These are phyloP conservation scores for Cheilosia soror DNA, from an alignment of 2,888 invertebrate species.

Conservation along the genomic window DNA sequence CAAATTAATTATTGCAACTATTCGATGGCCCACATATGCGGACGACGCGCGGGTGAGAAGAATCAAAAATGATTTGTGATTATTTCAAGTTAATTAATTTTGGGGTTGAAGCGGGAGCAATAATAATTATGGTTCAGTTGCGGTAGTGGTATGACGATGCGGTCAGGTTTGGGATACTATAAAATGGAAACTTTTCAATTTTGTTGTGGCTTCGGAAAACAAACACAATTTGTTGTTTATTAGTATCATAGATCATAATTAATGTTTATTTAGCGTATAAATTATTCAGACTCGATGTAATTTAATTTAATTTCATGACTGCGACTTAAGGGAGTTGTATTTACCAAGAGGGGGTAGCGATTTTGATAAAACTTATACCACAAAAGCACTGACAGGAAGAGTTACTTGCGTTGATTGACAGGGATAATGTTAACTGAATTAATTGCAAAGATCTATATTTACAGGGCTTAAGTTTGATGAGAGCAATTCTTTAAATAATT, in stretches of 20 bases:
- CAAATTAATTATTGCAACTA: slow-evolving; percentile 70
- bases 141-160: background rate
- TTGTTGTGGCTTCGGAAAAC: slow-evolving; percentile 34
- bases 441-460: background rate
- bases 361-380: background rate
- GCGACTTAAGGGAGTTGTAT: background rate
- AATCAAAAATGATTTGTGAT: slow-evolving; percentile 70
- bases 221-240: slow-evolving; percentile 60
- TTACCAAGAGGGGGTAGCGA: background rate
- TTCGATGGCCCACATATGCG: slow-evolving; percentile 40
- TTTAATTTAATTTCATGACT: slow-evolving; percentile 20
- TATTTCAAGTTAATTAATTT: slow-evolving; percentile 71
- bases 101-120: slow-evolving; percentile 16
- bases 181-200: slow-evolving; percentile 33
- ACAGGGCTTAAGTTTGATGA: background rate
- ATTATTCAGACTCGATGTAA: slow-evolving; percentile 38
- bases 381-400: background rate
- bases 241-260: slow-evolving; percentile 49
- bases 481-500: background rate
- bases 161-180: background rate
- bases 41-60: slow-evolving; percentile 1
- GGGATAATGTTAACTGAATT: slow-evolving; percentile 22
- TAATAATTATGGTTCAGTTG: too few relatives aligned
- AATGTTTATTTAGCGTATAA: slow-evolving; percentile 48
- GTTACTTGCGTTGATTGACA: background rate